Evolutionary conservation across 1,140 invertebrate genomes (phyloP).

Genomic region (Pseudomyrmex gracilis): DNA sequence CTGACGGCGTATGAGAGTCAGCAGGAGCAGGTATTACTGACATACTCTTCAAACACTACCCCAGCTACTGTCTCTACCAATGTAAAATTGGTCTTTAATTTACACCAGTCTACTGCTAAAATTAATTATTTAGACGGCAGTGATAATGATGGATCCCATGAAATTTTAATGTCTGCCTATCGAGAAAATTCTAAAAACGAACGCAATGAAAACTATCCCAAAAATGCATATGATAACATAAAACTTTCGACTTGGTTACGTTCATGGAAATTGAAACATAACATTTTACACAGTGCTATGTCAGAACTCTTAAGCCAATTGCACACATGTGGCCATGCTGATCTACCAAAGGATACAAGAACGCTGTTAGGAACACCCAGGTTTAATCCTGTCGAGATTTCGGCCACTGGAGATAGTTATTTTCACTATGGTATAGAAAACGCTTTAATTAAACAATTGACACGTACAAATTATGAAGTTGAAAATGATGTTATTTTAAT

Average conservation of each 20-base stretch:
- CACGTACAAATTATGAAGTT: neutral
- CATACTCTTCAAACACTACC: neutral
- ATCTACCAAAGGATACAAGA: constrained; percentile 18
- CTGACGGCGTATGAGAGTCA: neutral
- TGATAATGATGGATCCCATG: neutral
- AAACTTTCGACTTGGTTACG: constrained; percentile 5
- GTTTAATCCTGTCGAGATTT: neutral
- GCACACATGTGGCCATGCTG: neutral
- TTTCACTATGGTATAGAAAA: constrained; percentile 1
- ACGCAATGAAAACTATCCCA: neutral
- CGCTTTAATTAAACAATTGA: constrained; percentile 14
- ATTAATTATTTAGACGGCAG: too few species aligned
- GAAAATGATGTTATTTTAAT: constrained; percentile 5
- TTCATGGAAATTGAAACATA: constrained; percentile 12
- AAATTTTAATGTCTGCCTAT: neutral
- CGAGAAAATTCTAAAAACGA: neutral
- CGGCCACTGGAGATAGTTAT: neutral
- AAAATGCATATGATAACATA: neutral
- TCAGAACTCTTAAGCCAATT: constrained; percentile 11
- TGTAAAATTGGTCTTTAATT: neutral
- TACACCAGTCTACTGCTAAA: too few species aligned
- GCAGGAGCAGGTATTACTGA: neutral
- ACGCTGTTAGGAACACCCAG: constrained; percentile 6
- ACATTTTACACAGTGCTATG: constrained; percentile 15
- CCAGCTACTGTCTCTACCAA: neutral